Evolutionary conservation across 35 echinoderm and acorn worm species (phyloP), one percentile per base, ranked within the genome.

Genomic region (Apostichopus parvimensis): DNA sequence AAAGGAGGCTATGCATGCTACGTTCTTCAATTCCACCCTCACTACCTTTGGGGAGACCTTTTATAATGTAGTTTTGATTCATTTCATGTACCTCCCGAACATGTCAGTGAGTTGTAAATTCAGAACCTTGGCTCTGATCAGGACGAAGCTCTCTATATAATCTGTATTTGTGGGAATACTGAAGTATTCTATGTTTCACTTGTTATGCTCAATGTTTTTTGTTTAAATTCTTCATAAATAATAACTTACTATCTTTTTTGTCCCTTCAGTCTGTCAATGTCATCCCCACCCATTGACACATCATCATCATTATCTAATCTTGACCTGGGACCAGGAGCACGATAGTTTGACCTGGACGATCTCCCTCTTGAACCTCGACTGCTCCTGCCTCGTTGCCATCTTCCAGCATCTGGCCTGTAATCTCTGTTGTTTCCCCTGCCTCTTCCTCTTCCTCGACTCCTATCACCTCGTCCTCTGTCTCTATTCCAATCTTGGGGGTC

Each of bases 281-380:
- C 79, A 15, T 66, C 26, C 18, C 64, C 91, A 65, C 64, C 91
- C 91, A 92, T 92, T 15, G 34, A 53, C 53, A 54, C 66, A 83
- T 92, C 91, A 9, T 81, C 90, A 4, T 81, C 78, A 65, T 92
- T 78, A 92, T 83, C 91, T 68, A 92, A 65, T 65, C 91, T 92
- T 56, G 91, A 92, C 57, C 91, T 58, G 13, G 91, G 91, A 59
- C 80, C 60, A 53, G 91, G 91, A 1, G 77, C 90, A 57, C 79
- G 54, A 17, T 83, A 60, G 34, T 20, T 45, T 58, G 81, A 26
- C 91, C 61, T 82, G 18, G 56, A 79, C 83, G 77, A 26, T 23
- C 78, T 82, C n/a, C 75, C 75, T 58, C 91, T 71, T 12, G 77
- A n/a, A 9, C 76, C 58, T 65, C 78, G 79, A 17, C 79, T 45